Evolutionary conservation across 2,888 invertebrate species (phyloP), one percentile per base, ranked within the genome.

Genomic region (Euclidia mi): DNA sequence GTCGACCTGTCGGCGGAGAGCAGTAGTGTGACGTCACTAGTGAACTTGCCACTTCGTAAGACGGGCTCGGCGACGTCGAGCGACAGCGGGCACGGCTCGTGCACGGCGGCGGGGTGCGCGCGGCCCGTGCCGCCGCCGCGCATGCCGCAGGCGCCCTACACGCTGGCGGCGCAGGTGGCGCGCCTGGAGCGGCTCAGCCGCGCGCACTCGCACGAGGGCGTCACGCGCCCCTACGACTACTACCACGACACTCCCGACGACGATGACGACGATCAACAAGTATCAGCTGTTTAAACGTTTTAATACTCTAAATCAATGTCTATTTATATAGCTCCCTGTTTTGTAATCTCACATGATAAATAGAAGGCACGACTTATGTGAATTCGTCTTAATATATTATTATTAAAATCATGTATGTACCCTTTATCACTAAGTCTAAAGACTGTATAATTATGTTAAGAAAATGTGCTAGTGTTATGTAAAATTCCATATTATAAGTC

Each of bases 1-100:
- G 98, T 99, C 47, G 98, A 98, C 89, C 95, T 99, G 56, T 98
- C 98, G 51, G 98, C 98, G 28, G 99, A 99, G 92, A 98, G 98
- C 91, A 98, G 98, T 89, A 98, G 98, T 88, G 98, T 99, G 65
- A 98, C 98, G 49, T 98, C 98, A 60, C 96, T 98, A 79, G 98
- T 98, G 84, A 98, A 98, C 95, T 95, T 98, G 90, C 98, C 98
- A 63, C 94, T 98, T 75, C 95, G 98, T 73, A 98, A 98, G 94
- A 98, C 98, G 43, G 98, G 98, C 89, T 98, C 98, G 77, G 97
- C 98, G 82, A 98, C 98, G 78, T 98, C 98, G 81, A 98, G 98
- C 91, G 98, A 98, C 94, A 98, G 98, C 84, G 98, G 98, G 81
- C 98, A 98, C 94, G 97, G 97, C 79, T 97, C 97, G 53, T 97